Base-by-base conservation (phyloP, 2,113 vertebrate species). In the Zapornia atra region DNA sequence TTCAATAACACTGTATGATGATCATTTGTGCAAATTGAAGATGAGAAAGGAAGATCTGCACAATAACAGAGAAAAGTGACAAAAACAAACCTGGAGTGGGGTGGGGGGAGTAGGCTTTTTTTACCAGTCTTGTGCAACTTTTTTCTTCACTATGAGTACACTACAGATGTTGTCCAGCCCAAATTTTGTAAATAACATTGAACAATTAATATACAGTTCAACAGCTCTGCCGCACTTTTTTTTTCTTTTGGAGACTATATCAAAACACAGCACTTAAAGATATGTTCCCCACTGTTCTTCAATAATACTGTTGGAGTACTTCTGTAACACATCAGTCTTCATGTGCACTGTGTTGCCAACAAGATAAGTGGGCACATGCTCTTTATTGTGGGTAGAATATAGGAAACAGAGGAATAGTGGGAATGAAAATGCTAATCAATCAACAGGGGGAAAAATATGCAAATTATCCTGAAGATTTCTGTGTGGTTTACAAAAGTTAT, bases 71-170 rank as follows among this genome's bases (percentile, higher is more conserved):
- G 11, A 66, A 50, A 69, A 77, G 15, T 18, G 34, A 69, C 8
- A 48, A 68, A 79, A 85, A 25, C 0, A 48, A 44, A 65, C 13
- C n/a, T 4, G 2, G 7, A n/a, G 33, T 7, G 1, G 7, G 38
- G 33, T 7, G 1, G 2, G 56, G 16, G 21, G 54, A 87, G 29
- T 4, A 46, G 3, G 4, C 4, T 40, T 5, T 2, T n/a, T 81
- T 89, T 88, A 65, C 34, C 53, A 68, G 5, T 59, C 34, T 65
- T 81, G 6, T 53, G 4, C 5, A 84, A 38, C 2, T 6, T 81
- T 88, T 76, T 86, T 65, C 14, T 36, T 91, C n/a, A 38, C 12
- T 44, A 1, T 70, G 20, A 61, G 16, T 61, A n/a, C 1, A 51
- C 5, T 78, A 82, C 38, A 60, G 26, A 42, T 34, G 16, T 36